Conservation (phyloP, 53 echinoderm and acorn worm species). For the Zoroaster sp. region DNA sequence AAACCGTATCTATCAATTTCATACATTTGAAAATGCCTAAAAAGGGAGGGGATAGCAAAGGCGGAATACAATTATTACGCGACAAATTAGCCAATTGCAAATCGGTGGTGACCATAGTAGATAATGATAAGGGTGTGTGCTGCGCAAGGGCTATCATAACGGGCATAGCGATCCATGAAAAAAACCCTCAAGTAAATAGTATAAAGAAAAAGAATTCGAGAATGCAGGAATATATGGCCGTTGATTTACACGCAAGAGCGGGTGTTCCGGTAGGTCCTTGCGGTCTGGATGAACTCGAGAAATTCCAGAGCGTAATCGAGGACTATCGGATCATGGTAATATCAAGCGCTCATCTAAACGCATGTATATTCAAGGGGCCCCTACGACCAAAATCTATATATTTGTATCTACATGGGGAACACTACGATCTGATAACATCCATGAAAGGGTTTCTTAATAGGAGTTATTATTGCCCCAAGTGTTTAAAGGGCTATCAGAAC, state of each 20-base stretch:
- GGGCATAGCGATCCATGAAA: constrained; percentile 20
- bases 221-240: constrained; percentile 37
- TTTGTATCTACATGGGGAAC: constrained; percentile 48
- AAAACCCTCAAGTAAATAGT: constrained; percentile 12
- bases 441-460: constrained; percentile 35
- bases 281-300: constrained; percentile 49
- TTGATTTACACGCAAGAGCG: constrained; percentile 37
- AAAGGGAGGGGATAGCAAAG: background rate
- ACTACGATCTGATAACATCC: constrained; percentile 38
- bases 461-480: constrained; percentile 51
- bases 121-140: constrained; percentile 19
- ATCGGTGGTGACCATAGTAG: background rate
- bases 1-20: background rate
- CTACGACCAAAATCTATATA: background rate
- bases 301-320: constrained; percentile 21
- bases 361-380: constrained; percentile 40
- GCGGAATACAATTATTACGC: background rate
- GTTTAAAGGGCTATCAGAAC: constrained; percentile 34
- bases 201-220: background rate
- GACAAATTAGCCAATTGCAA: background rate
- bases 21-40: background rate
- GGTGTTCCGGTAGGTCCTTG: constrained; percentile 51
- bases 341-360: constrained; percentile 41
- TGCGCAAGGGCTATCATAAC: constrained; percentile 64
- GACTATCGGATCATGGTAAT: constrained; percentile 39